Evolutionary conservation across 2,797 vertebrate species (phyloP).

Genomic region (Peromyscus nudipes): DNA sequence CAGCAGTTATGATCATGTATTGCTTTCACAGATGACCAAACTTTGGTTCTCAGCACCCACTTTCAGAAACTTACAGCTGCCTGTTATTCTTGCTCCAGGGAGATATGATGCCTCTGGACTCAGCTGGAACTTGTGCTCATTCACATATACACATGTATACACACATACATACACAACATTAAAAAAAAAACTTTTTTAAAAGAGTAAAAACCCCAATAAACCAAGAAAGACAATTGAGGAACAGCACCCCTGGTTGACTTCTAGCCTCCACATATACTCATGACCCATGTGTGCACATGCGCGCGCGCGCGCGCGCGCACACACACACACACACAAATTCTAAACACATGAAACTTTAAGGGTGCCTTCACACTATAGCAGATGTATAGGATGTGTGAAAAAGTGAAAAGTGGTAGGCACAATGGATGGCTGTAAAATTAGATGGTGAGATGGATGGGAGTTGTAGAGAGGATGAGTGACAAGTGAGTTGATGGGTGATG

Average conservation of each 20-base stretch:
- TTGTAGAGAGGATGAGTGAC: neutral
- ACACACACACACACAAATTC: neutral
- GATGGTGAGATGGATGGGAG: neutral
- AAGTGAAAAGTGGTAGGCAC: neutral
- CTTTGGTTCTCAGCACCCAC: neutral
- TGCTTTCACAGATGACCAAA: neutral
- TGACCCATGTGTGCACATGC: fast-evolving
- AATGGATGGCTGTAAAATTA: neutral
- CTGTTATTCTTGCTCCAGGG: no score
- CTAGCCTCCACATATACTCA: neutral
- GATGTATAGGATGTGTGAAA: neutral
- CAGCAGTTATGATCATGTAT: neutral
- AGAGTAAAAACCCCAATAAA: neutral
- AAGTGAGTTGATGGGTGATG: neutral
- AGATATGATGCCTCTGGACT: neutral
- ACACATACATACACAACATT: neutral
- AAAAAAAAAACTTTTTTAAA: neutral
- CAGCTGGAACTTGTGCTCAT: neutral
- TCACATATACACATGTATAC: neutral
- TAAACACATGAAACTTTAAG: neutral
- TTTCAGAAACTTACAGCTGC: neutral
- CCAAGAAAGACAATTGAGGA: neutral
- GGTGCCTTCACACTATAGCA: neutral
- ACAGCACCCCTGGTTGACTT: neutral
- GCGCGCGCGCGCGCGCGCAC: neutral